These are phyloP conservation scores for Eueremaeus valkanovi DNA, from an alignment of 2,888 invertebrate species.

Conservation along the genomic window DNA sequence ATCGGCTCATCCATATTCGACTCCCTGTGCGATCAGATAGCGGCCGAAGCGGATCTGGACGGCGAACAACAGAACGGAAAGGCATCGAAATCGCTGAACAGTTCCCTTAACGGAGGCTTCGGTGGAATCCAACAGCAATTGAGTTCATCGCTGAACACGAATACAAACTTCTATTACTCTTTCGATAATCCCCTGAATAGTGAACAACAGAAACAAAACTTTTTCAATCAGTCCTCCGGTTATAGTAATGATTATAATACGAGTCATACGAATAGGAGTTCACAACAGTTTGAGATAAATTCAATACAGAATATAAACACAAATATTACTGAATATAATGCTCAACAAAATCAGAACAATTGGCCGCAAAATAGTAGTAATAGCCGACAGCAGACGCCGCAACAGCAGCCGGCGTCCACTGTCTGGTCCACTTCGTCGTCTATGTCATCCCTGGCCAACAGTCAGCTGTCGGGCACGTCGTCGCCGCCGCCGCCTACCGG, in stretches of 20 bases:
- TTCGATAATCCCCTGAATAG: constrained; percentile 20
- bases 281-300: not conserved
- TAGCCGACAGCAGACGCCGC: not conserved
- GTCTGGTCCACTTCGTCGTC: constrained; percentile 13
- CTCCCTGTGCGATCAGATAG: not conserved
- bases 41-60: not conserved
- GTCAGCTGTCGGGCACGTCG: not conserved
- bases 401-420: not conserved
- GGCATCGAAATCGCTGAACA: not conserved
- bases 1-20: constrained; percentile 37
- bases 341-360: constrained; percentile 11
- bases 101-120: constrained; percentile 11
- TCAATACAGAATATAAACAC: not conserved
- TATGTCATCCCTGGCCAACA: not conserved
- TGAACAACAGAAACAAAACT: constrained; percentile 14
- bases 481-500: not conserved
- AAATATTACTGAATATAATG: not conserved
- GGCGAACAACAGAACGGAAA: not conserved
- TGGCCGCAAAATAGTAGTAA: not conserved
- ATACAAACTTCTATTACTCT: not conserved
- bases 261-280: too few relatives aligned
- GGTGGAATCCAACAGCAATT: not conserved
- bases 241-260: too few relatives aligned
- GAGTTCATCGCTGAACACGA: not conserved
- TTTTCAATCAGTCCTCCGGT: not conserved